Percentiles rank a stretch among this genome's conserved stretches.
phyloP scores from a whole-genome alignment of 2,888 invertebrate genomes.

The Mimas tiliae region DNA sequence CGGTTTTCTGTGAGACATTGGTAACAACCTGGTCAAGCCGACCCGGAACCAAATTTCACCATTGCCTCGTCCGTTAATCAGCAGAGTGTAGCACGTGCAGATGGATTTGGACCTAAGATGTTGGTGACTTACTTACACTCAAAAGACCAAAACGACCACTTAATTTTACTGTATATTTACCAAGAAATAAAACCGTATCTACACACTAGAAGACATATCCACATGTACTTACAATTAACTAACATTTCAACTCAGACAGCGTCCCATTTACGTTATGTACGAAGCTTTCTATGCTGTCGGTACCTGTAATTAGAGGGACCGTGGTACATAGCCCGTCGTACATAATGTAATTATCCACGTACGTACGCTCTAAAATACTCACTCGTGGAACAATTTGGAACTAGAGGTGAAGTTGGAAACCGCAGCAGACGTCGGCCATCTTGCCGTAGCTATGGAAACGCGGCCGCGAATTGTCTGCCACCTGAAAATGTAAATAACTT shows the following conservation, averaged over 20 bases:
- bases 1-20: no score
- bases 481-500: conserved; percentile 78
- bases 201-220: conserved; percentile 13
- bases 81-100: no score
- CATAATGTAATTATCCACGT: conserved; percentile 81
- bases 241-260: conserved; percentile 23
- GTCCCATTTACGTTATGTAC: conserved; percentile 32
- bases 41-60: no score
- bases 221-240: conserved; percentile 22
- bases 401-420: conserved; percentile 81
- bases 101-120: no score
- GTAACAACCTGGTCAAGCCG: no score
- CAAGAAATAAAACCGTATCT: background rate
- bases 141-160: background rate
- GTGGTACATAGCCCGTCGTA: conserved; percentile 71
- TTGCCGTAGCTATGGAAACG: conserved; percentile 77
- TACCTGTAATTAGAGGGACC: conserved; percentile 79
- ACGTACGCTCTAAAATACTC: conserved; percentile 78
- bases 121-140: no score
- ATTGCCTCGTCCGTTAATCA: no score
- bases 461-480: conserved; percentile 75
- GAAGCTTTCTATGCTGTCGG: conserved; percentile 43
- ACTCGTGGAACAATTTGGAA: conserved; percentile 80
- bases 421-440: conserved; percentile 81
- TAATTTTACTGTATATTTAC: background rate